A percentile compares a stretch with the other conserved stretches of the same genome.
Evolutionary conservation across 2,888 invertebrate species (phyloP).

Genomic region (Trichopria drosophilae): DNA sequence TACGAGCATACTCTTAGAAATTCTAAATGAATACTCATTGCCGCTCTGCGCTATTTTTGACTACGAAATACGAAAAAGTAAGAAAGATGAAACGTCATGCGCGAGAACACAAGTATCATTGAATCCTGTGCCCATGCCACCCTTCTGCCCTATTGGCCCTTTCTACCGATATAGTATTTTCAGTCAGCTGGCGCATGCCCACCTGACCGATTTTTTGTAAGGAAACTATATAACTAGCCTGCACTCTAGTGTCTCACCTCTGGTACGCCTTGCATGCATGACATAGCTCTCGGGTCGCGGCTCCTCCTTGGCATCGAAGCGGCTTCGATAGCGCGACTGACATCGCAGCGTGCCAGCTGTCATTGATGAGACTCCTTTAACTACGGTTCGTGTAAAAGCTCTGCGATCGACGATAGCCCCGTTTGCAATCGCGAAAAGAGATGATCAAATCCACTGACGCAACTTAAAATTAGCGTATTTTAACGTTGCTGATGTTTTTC

Average conservation of each 20-base stretch:
- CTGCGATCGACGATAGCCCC: constrained; percentile 26
- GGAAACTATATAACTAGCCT: constrained; percentile 47
- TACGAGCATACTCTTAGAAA: no score
- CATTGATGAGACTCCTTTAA: constrained; percentile 28
- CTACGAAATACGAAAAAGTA: no score
- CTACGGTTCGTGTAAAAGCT: neutral
- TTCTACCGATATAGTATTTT: constrained; percentile 42
- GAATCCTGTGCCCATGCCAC: no score
- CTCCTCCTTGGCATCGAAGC: constrained; percentile 27
- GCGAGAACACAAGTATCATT: no score
- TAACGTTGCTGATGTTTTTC: no score
- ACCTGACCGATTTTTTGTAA: constrained; percentile 46
- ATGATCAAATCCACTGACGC: constrained; percentile 14
- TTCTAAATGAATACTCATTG: no score
- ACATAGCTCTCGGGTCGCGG: constrained; percentile 42
- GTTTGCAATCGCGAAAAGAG: constrained; percentile 12
- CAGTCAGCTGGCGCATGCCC: constrained; percentile 56
- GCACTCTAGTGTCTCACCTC: constrained; percentile 55
- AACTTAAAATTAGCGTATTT: constrained; percentile 32
- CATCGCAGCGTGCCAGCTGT: constrained; percentile 29
- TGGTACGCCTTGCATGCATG: constrained; percentile 52
- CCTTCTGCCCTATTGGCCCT: no score
- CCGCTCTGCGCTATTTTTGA: no score
- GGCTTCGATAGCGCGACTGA: constrained; percentile 10
- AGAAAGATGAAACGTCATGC: no score